Conservation (phyloP, 2,888 invertebrate genomes). For the Amphipoea lucens region DNA sequence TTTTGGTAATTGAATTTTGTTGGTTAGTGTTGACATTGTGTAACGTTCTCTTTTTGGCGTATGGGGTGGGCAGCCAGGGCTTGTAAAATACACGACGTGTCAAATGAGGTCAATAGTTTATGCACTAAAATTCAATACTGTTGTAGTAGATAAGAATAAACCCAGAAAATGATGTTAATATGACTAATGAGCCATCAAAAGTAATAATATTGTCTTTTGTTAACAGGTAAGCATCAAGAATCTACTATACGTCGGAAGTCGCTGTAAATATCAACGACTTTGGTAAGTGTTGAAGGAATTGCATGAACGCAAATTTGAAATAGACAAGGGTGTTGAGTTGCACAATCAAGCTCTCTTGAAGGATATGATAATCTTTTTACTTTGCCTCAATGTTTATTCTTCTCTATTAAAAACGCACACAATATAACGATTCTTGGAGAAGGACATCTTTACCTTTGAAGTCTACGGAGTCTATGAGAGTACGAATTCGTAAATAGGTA, state of each 20-base stretch:
- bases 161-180: neutral
- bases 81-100: neutral
- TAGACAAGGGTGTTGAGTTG: neutral
- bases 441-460: no score
- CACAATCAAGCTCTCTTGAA: neutral
- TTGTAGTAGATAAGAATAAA: neutral
- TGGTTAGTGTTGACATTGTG: constrained; percentile 19
- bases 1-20: constrained; percentile 61
- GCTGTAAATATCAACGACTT: neutral
- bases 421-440: no score
- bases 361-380: neutral
- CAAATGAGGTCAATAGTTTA: neutral
- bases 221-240: constrained; percentile 52
- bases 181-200: neutral
- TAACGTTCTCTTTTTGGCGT: constrained; percentile 13
- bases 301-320: no score
- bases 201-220: constrained; percentile 44
- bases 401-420: neutral
- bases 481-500: no score
- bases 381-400: neutral
- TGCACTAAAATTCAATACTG: neutral
- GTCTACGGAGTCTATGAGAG: no score
- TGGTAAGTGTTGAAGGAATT: constrained; percentile 6
- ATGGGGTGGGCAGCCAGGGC: neutral
- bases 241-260: neutral